Conservation (phyloP, 2,888 invertebrate species). For the Eutolmus rufibarbis region DNA sequence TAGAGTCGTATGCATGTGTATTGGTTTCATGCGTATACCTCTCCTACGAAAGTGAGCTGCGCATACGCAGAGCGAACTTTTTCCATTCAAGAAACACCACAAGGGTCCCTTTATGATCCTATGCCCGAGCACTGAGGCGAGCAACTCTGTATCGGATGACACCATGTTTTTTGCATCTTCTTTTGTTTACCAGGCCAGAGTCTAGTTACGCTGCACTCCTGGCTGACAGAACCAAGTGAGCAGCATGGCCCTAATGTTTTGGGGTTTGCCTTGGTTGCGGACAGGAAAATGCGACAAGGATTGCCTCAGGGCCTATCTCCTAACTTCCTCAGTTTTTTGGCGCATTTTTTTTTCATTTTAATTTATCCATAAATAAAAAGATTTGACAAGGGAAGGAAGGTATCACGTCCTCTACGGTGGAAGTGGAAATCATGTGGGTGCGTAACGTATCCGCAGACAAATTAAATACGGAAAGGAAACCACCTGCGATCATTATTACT, state of each 20-base stretch:
- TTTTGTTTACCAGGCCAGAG: constrained; percentile 17
- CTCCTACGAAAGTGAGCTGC: constrained; percentile 39
- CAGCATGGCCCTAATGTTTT: background rate
- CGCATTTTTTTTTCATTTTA: background rate
- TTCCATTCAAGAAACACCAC: constrained; percentile 45
- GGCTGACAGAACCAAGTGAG: background rate
- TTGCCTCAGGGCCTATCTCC: background rate
- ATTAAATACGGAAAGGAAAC: background rate
- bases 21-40: background rate
- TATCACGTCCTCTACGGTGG: background rate
- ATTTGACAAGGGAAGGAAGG: background rate
- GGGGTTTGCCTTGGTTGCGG: background rate
- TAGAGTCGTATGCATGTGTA: background rate
- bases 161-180: constrained; percentile 8
- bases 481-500: background rate
- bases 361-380: background rate
- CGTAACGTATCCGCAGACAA: background rate
- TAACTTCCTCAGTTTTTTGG: constrained; percentile 27
- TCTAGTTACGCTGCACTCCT: background rate
- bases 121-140: constrained; percentile 21
- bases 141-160: constrained; percentile 32
- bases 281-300: background rate
- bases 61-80: constrained; percentile 42
- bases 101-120: constrained; percentile 37
- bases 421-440: background rate